Base-by-base conservation (phyloP, 2,888 invertebrate species). In the Tricholauxania praeusta region DNA sequence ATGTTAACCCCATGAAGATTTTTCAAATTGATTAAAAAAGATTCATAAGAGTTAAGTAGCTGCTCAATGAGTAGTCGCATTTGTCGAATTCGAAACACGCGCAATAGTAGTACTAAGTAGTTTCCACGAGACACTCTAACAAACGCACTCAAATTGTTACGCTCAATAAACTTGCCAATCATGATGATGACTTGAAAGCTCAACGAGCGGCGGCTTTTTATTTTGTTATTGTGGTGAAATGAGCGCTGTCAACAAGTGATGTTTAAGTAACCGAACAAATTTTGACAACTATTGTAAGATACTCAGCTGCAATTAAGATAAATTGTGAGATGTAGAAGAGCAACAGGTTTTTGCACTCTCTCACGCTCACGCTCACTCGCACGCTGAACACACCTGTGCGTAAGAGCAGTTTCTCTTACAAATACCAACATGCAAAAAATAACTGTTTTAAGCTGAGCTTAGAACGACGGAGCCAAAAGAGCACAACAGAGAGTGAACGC, bases 261-360 rank as follows among this genome's bases (percentile, higher is more conserved):
- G 15, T 15, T 14, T n/a, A 47, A 47, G 60, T 39, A 62, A 39
- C 49, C 22, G 22, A 60, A 60, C 22, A 28, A 64, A 51, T 10
- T 52, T 64, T 28, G 28, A 22, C 64, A 49, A 64, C 49, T 49
- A 28, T 28, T 28, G 28, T 28, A 52, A 64, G 51, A 49, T 64
- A 64, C 51, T 39, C 39, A 51, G 22, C 51, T 28, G 51, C 64
- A 51, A 64, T 64, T 52, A 51, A 64, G 64, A 64, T 64, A 51
- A 22, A 22, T 15, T 28, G 10, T 28, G n/a, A 39, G 39, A 39
- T 10, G 5, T 10, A 7, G n/a, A 32, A 28, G 60, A 14, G 22
- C 51, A 64, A 64, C 64, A 51, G 64, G 64, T 64, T 64, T 22
- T 32, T 7, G 8, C 47, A 19, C 47, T 49, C 22, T 12, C 49